Percentiles rank a stretch among this genome's conserved stretches.
phyloP scores from a whole-genome alignment of 92 coral and sea anemone species.

The Zoanthus gigantus region DNA sequence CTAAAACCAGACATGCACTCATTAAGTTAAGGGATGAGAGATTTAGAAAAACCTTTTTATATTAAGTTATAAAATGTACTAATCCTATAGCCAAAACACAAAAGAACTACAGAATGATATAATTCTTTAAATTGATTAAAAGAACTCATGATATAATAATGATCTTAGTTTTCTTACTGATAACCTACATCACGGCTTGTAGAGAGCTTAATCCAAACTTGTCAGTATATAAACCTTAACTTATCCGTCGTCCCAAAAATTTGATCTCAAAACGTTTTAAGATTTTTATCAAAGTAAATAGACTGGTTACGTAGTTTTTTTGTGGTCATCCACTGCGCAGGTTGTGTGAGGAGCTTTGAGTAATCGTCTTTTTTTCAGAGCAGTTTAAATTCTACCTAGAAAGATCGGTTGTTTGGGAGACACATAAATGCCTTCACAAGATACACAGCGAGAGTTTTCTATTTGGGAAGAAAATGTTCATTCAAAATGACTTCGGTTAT shows the following conservation, averaged over 20 bases:
- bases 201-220: too few relatives aligned
- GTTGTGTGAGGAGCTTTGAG: background rate
- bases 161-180: too few relatives aligned
- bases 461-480: background rate
- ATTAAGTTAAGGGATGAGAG: background rate
- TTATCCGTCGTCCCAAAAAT: too few relatives aligned
- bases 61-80: background rate
- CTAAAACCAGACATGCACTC: background rate
- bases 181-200: too few relatives aligned
- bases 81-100: slow-evolving; percentile 9
- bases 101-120: background rate
- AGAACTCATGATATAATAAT: background rate
- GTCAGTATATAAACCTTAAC: too few relatives aligned
- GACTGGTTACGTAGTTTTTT: background rate
- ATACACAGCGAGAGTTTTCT: background rate
- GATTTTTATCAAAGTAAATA: background rate
- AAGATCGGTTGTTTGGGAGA: background rate
- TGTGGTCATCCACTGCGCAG: background rate
- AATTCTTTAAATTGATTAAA: background rate
- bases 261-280: background rate
- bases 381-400: background rate
- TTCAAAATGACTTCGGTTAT: background rate
- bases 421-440: background rate
- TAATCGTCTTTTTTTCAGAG: background rate
- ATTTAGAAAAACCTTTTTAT: background rate